Conservation (phyloP, 2,888 invertebrate species). For the Drosophila pseudotakahashii region DNA sequence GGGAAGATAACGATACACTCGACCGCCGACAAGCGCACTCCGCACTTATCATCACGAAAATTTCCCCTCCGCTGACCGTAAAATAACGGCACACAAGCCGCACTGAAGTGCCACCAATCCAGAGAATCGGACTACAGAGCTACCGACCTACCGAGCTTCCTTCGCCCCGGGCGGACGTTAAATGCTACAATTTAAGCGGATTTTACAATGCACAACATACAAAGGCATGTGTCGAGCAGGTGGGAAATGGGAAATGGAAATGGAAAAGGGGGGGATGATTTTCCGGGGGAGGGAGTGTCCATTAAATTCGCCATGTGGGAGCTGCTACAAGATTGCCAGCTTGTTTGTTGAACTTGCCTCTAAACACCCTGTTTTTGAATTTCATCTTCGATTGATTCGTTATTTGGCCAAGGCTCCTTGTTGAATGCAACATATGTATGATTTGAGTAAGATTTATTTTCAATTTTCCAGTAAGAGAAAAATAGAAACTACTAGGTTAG, state of each 20-base stretch:
- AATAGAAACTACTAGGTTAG: too few species aligned
- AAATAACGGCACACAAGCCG: slow-evolving; percentile 32
- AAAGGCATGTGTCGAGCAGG: slow-evolving; percentile 13
- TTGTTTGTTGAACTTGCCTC: slow-evolving; percentile 27
- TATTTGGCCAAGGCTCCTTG: background rate
- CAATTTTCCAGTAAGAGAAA: too few species aligned
- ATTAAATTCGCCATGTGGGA: slow-evolving; percentile 28
- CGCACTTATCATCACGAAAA: slow-evolving; percentile 25
- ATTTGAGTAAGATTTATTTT: too few species aligned
- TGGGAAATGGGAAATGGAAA: background rate
- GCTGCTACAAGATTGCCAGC: slow-evolving; percentile 23
- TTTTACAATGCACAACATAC: slow-evolving; percentile 39
- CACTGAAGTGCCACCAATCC: slow-evolving; percentile 18
- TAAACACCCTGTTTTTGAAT: slow-evolving; percentile 3
- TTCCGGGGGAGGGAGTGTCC: slow-evolving; percentile 12
- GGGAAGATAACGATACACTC: slow-evolving; percentile 25
- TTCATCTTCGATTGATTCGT: too few species aligned
- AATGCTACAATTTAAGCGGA: slow-evolving; percentile 55
- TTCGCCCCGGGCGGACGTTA: slow-evolving; percentile 28
- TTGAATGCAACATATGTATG: too few species aligned
- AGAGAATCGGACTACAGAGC: slow-evolving; percentile 2
- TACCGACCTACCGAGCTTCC: background rate
- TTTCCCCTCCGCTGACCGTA: slow-evolving; percentile 36
- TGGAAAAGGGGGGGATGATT: background rate
- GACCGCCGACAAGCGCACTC: slow-evolving; percentile 3